Conservation (phyloP, 30 jellyfish, hydroid and myxozoan species). For the Hydractinia echinata region DNA sequence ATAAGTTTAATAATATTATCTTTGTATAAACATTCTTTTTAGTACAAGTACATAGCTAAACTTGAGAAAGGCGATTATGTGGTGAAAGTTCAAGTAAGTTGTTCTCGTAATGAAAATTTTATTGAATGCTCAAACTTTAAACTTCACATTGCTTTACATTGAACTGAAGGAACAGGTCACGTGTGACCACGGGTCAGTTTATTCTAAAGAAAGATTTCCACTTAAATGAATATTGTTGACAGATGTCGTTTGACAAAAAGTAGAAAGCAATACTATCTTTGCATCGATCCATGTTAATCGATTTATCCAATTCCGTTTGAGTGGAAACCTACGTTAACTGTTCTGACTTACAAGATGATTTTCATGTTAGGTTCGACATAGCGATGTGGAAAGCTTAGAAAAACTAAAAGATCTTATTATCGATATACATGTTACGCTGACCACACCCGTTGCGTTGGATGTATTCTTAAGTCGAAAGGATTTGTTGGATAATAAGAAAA, state of each 20-base stretch:
- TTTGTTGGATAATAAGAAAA: slow-evolving; percentile 30
- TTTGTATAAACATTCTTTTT: not conserved
- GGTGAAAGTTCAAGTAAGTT: slow-evolving; percentile 25
- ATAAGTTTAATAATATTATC: not conserved
- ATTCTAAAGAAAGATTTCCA: not conserved
- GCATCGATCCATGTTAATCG: no score
- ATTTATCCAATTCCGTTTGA: no score
- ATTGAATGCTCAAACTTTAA: slow-evolving; percentile 3
- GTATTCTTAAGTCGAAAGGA: slow-evolving; percentile 64
- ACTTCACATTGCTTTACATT: no score
- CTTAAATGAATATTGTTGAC: not conserved
- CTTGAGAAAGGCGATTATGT: slow-evolving; percentile 36
- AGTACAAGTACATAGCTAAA: not conserved
- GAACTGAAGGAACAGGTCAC: no score
- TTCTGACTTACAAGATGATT: no score
- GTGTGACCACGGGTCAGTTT: no score
- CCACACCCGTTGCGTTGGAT: slow-evolving; percentile 55
- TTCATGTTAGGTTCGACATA: slow-evolving; percentile 54
- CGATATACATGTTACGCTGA: slow-evolving; percentile 46
- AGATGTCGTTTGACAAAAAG: no score
- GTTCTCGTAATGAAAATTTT: slow-evolving; percentile 24
- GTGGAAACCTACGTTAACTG: no score
- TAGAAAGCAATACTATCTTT: no score
- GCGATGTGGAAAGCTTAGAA: slow-evolving; percentile 56
- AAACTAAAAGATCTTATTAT: slow-evolving; percentile 50